Base-by-base conservation (phyloP, 2,113 vertebrate genomes). In the Riparia riparia region DNA sequence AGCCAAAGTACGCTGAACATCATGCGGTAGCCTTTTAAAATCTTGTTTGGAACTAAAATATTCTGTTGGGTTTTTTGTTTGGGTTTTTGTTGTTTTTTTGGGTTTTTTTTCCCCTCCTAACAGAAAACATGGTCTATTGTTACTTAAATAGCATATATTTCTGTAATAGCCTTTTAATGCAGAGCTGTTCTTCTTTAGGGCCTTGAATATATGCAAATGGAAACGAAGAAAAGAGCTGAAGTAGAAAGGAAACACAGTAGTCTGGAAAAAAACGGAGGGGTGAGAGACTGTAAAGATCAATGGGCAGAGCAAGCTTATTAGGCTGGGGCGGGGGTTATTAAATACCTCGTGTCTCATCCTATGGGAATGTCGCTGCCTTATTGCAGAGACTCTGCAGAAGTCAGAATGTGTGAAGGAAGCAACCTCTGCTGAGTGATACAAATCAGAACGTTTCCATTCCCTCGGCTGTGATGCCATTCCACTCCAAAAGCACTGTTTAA, bases 161-260 rank as follows among this genome's bases (percentile, higher is more conserved):
- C 93, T 93, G 90, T 86, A 93, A 96, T 86, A 89, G 90, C 56
- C 64, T 96, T 95, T 96, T 97, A 96, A 96, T 90, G 92, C 82
- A 71, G 76, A 83, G 86, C 88, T 94, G 82, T 90, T 97, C 94
- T 94, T 96, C 96, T 96, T 93, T 86, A 92, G 69, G 92, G 69
- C 72, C 80, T 84, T 81, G 92, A 88, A 92, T 95, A 74, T 89
- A 94, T 96, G 93, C 95, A 96, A 97, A 96, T 92, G 82, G 34
- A 72, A 96, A 78, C 4, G 74, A 53, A 89, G 69, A 47, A 69
- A 91, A 73, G 44, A 93, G 41, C 49, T 89, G 76, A 93, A 95
- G 88, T 61, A 81, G 71, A 92, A 94, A 94, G 76, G 64, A 86
- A 93, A 44, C 79, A 93, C 44, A 44, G 64, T 81, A 92, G 82